These are phyloP conservation scores for Amphilophus citrinellus DNA, from an alignment of 2,113 vertebrate species.

Conservation along the genomic window DNA sequence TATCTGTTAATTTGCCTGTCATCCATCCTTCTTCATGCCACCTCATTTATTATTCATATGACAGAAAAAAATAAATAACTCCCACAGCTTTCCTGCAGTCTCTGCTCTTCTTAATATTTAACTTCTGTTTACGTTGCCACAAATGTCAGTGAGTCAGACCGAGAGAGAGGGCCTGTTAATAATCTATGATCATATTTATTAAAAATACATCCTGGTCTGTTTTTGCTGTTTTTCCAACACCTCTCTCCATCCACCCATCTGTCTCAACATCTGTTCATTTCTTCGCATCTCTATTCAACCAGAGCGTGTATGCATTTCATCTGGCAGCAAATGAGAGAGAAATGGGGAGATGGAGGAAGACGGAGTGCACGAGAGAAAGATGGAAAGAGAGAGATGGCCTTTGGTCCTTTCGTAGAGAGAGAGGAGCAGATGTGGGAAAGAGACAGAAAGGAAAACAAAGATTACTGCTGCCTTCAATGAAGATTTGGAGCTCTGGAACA, in stretches of 20 bases:
- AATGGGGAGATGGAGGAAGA: constrained; percentile 33
- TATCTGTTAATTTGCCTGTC: constrained; percentile 38
- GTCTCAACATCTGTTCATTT: constrained; percentile 69
- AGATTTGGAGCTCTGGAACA: constrained; percentile 43
- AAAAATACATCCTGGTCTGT: constrained; percentile 59
- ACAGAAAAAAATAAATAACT: constrained; percentile 26
- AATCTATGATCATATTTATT: constrained; percentile 59
- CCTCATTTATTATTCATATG: constrained; percentile 44
- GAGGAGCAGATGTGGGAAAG: constrained; percentile 65
- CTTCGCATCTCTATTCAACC: constrained; percentile 33
- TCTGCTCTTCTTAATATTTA: constrained; percentile 68
- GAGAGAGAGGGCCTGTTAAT: constrained; percentile 49
- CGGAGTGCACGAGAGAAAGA: constrained; percentile 14
- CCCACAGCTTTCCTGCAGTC: background rate
- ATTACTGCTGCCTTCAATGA: constrained; percentile 53
- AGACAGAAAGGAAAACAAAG: constrained; percentile 43
- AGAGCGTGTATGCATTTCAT: constrained; percentile 57
- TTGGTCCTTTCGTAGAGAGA: constrained; percentile 43
- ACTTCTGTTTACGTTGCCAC: constrained; percentile 65
- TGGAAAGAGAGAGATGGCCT: constrained; percentile 45
- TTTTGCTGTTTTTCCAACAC: constrained; percentile 34
- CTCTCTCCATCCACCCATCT: constrained; percentile 61
- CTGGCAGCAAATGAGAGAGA: constrained; percentile 66
- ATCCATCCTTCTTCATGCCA: constrained; percentile 21
- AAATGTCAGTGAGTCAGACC: constrained; percentile 54